Evolutionary conservation across 1,140 invertebrate genomes (phyloP), one percentile per base, ranked within the genome.

Genomic region (Prorops nasuta): DNA sequence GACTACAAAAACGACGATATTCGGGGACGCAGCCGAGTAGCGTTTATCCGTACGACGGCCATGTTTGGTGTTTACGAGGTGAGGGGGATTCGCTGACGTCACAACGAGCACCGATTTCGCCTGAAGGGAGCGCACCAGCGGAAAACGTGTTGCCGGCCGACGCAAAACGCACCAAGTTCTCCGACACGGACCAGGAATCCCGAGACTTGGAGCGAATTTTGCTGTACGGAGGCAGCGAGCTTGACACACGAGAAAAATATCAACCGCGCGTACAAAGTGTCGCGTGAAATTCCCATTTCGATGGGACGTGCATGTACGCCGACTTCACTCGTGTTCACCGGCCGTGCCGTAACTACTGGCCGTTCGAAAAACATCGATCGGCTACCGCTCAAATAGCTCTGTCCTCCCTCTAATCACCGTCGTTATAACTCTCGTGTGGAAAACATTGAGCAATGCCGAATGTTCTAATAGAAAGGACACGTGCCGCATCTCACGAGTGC

Each of bases 61-160:
- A 76, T 76, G 74, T 76, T 78, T 76, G 76, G 76, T 78, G 73
- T 76, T 76, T 77, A 76, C 71, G 71, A 64, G 67, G 60, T 64
- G 67, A 72, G 71, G 72, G 71, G 69, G 66, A 74, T 67, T 62
- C 61, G 60, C 67, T 74, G 73, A 76, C 73, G 72, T 74, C 72
- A 73, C 68, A 51, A 59, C 38, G 21, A 21, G 18, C 17, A 40
- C 64, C 67, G 67, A 70, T 64, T 63, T 68, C 51, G 43, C 52
- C 68, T 64, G 65, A 64, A 69, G 61, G 54, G 34, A 46, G 48
- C 56, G 49, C 44, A 51, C 38, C 45, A 45, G 41, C 38, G 44
- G 49, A 55, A 55, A 65, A 60, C 59, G 62, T 58, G 59, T 54
- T 59, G 56, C 43, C 52, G 48, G 42, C 42, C 56, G 42, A 39